Conservation (phyloP, 2,888 invertebrate genomes). For the Catocala sponsa region DNA sequence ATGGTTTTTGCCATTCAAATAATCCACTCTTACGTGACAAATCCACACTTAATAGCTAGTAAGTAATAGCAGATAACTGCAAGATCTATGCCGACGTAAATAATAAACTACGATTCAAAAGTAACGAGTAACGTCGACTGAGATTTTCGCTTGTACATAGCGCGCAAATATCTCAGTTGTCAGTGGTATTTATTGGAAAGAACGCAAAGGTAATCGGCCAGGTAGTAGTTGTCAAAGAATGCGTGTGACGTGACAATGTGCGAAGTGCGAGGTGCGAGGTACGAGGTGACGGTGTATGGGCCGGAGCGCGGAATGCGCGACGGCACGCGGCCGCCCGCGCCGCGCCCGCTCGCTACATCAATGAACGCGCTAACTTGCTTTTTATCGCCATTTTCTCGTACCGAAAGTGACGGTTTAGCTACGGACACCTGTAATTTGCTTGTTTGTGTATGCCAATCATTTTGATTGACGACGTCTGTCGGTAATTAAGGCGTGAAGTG, state of each 20-base stretch:
- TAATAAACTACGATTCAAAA: not conserved
- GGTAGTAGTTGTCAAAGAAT: constrained; percentile 76
- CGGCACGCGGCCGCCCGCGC: constrained; percentile 26
- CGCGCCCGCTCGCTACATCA: constrained; percentile 55
- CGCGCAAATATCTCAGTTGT: constrained; percentile 10
- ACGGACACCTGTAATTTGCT: constrained; percentile 80
- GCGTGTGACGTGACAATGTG: constrained; percentile 66
- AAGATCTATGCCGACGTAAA: not conserved
- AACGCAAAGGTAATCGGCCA: constrained; percentile 65
- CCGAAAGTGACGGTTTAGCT: constrained; percentile 73
- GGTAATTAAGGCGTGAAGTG: constrained; percentile 33
- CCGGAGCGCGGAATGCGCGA: constrained; percentile 7
- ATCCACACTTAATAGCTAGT: not conserved
- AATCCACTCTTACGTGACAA: not conserved
- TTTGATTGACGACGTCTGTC: constrained; percentile 55
- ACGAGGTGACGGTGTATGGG: constrained; percentile 5
- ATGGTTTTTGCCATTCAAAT: not conserved
- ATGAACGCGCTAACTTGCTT: constrained; percentile 73
- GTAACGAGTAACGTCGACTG: not conserved
- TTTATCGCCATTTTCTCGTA: constrained; percentile 75
- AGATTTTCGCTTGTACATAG: not conserved
- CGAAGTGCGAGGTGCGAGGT: constrained; percentile 10
- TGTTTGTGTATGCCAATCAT: constrained; percentile 70
- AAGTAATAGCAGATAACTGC: not conserved
- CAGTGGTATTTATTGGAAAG: constrained; percentile 35